Evolutionary conservation across 2,797 vertebrate genomes (phyloP), one percentile per base, ranked within the genome.

Genomic region (Chrysocyon brachyurus): DNA sequence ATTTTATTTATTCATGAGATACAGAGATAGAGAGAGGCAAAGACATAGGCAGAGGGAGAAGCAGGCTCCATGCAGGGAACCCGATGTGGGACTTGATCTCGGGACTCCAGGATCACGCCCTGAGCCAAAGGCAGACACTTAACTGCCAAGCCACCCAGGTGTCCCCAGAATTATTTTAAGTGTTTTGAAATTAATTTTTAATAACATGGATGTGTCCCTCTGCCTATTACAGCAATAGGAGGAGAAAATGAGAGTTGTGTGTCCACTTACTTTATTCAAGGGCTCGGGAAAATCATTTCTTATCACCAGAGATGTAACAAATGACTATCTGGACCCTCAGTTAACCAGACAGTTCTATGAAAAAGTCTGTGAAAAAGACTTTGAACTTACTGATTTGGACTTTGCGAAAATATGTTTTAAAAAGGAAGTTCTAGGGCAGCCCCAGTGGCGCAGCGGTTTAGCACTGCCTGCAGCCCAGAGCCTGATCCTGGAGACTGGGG

Each of bases 191-290:
- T 98, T 98, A 97, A 98, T 98, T 98, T 96, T 99, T 98, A 98
- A 98, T 98, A 99, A 99, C 98, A 99, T 99, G 99, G 99, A 99
- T 99, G 99, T 99, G 99, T 99, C 99, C 99, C 99, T 98, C 98
- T 79, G n/a, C 66, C 66, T 68, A 96, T 98, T 98, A 98, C 98
- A 98, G 90, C 97, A 98, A 94, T 97, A 98, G 96, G 97, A 94
- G 92, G 97, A 97, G 96, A 79, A 90, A 94, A 97, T 95, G 96
- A 98, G 97, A 98, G 95, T 26, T 3, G 94, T 94, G 49, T 83
- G 68, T 97, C 97, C 92, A 97, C 90, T 97, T 98, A 92, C 97
- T 98, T 98, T 97, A 87, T 64, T 98, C 96, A 98, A 98, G 98
- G 96, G 81, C 98, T 97, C 93, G 91, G 97, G 88, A 97, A 22